phyloP scores from a whole-genome alignment of 2,113 vertebrate genomes.

The Nesogale talazaci region DNA sequence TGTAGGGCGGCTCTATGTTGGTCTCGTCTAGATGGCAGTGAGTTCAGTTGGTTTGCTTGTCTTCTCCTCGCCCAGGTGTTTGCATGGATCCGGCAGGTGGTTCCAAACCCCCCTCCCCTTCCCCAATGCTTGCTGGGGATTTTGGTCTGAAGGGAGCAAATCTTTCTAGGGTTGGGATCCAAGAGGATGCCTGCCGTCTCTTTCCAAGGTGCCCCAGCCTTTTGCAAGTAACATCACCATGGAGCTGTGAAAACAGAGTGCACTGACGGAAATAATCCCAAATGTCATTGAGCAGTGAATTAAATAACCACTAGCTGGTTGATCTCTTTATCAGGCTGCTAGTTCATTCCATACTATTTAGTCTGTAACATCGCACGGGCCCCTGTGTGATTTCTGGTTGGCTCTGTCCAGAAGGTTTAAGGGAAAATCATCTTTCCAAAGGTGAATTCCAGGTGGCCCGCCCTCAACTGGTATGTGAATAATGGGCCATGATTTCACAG shows the following conservation, averaged over 20 bases:
- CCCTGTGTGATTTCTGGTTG: slow-evolving; percentile 33
- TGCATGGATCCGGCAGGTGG: neutral
- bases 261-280: slow-evolving; percentile 40
- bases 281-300: neutral
- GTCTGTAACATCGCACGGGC: slow-evolving; percentile 46
- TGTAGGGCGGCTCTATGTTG: no score
- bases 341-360: slow-evolving; percentile 65
- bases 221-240: slow-evolving; percentile 1
- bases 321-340: slow-evolving; percentile 38
- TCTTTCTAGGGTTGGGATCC: neutral
- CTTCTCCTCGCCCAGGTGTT: neutral
- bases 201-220: neutral
- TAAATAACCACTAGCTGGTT: neutral
- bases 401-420: slow-evolving; percentile 41
- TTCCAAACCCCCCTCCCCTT: neutral
- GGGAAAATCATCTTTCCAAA: slow-evolving; percentile 55
- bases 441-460: slow-evolving; percentile 48
- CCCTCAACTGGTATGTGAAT: slow-evolving; percentile 74
- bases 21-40: no score
- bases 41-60: no score
- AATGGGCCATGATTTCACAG: slow-evolving; percentile 26
- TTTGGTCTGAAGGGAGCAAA: neutral
- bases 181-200: neutral
- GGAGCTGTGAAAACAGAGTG: neutral
- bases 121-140: neutral